These are phyloP conservation scores for Pao palembangensis DNA, from an alignment of 2,113 vertebrate genomes.

Conservation along the genomic window DNA sequence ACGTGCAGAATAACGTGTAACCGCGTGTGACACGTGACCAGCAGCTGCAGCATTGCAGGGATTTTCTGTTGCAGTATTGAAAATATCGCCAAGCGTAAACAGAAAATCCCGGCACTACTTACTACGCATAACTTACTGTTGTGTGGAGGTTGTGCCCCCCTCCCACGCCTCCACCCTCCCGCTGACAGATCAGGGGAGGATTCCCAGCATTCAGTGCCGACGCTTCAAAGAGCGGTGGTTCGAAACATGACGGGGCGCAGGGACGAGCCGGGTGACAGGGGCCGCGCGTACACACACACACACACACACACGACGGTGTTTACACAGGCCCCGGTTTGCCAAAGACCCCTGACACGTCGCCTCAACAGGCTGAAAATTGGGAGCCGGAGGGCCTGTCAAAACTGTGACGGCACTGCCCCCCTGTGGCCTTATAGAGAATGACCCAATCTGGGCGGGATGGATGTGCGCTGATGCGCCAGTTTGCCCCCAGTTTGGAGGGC, in stretches of 20 bases:
- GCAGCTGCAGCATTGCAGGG: no score
- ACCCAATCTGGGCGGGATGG: background rate
- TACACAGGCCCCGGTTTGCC: constrained; percentile 27
- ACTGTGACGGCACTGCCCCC: constrained; percentile 62
- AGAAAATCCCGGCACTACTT: no score
- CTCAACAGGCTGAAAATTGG: background rate
- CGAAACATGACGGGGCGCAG: constrained; percentile 45
- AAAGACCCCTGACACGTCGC: constrained; percentile 23
- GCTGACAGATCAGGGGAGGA: background rate
- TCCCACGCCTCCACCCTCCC: no score
- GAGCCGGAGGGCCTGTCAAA: constrained; percentile 21
- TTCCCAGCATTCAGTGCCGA: constrained; percentile 10
- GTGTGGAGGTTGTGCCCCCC: no score
- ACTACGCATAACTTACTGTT: no score
- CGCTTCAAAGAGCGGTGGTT: constrained; percentile 32
- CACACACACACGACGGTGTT: constrained; percentile 43
- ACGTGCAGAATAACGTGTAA: no score
- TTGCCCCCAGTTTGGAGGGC: no score
- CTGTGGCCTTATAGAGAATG: constrained; percentile 29
- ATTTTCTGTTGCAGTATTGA: no score
- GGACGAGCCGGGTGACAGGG: constrained; percentile 32
- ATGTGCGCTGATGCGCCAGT: no score
- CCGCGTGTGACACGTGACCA: no score
- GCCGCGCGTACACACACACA: background rate
- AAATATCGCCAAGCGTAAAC: no score